A percentile compares a stretch with the other conserved stretches of the same genome.
Conservation (phyloP, 1,140 invertebrate genomes). For the Elysia chlorotica region DNA sequence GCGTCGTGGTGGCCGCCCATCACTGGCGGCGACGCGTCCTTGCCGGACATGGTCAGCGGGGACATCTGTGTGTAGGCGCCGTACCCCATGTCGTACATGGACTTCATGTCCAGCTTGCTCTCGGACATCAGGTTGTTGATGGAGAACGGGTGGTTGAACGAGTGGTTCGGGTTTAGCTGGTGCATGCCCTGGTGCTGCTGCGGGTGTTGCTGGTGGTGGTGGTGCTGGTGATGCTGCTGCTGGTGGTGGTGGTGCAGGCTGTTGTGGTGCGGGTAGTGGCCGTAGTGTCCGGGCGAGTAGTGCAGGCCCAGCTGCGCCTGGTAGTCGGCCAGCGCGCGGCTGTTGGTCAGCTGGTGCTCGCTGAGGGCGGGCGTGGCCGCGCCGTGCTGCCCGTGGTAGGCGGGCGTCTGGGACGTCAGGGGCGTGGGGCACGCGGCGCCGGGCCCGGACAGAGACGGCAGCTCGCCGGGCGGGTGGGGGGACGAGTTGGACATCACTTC, state of each 20-base stretch:
- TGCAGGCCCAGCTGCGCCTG: conserved; percentile 5
- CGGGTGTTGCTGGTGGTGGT: conserved; percentile 16
- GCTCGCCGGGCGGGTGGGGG: conserved; percentile 26
- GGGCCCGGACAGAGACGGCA: too few species aligned
- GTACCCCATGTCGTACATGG: conserved; percentile 53
- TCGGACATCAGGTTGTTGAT: conserved; percentile 68
- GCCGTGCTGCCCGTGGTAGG: too few species aligned
- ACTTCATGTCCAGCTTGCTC: conserved; percentile 59
- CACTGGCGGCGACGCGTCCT: conserved; percentile 37
- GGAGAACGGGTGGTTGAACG: conserved; percentile 81
- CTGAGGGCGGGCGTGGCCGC: conserved; percentile 5
- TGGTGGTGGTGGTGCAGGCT: conserved; percentile 20
- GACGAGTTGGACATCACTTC: conserved; percentile 28
- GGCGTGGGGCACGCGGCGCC: conserved; percentile 29
- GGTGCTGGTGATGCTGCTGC: conserved; percentile 8
- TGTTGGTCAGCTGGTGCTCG: conserved; percentile 12
- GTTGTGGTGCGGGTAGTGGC: conserved; percentile 18
- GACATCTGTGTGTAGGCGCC: conserved; percentile 52
- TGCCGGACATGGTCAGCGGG: conserved; percentile 43
- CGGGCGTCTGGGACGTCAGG: conserved; percentile 62
- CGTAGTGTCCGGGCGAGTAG: conserved; percentile 41
- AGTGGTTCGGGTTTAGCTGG: conserved; percentile 47
- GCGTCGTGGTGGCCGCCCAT: conserved; percentile 28
- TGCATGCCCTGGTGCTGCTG: conserved; percentile 60
- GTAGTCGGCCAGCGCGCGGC: conserved; percentile 18